A percentile compares a stretch with the other conserved stretches of the same genome.
Conservation (phyloP, 2,888 invertebrate genomes). For the Nomada hirtipes region DNA sequence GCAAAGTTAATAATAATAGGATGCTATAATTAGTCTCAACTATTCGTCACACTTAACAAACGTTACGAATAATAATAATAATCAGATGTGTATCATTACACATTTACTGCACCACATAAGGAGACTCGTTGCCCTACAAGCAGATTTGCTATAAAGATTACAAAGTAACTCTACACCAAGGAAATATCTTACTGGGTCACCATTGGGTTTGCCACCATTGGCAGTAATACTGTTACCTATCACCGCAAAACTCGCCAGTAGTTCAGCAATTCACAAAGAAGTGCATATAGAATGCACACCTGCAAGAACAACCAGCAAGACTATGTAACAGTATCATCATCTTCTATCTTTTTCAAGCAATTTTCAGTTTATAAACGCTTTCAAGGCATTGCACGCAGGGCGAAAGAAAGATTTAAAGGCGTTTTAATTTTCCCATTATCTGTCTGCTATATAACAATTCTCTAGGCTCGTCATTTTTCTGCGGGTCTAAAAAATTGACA, state of each 20-base stretch:
- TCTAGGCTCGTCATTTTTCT: background rate
- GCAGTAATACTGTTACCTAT: background rate
- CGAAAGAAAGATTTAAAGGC: background rate
- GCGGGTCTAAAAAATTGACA: conserved; percentile 54
- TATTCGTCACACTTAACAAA: too few relatives aligned
- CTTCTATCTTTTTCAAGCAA: background rate
- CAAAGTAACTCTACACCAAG: conserved; percentile 10
- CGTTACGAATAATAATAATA: too few relatives aligned
- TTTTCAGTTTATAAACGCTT: background rate
- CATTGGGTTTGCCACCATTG: background rate
- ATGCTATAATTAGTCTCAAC: too few relatives aligned
- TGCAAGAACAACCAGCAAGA: background rate
- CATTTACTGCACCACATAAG: too few relatives aligned
- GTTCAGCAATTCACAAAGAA: conserved; percentile 3
- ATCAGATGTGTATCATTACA: too few relatives aligned
- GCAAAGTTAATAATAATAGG: too few relatives aligned
- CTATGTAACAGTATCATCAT: background rate
- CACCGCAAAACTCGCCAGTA: background rate
- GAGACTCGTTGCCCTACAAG: background rate
- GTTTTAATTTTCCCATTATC: conserved; percentile 54
- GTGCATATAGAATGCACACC: background rate
- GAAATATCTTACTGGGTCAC: background rate
- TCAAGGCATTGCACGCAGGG: background rate
- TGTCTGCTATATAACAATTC: conserved; percentile 2
- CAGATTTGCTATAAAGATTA: background rate